Conservation (phyloP, 2,888 invertebrate species). For the Volucella zonaria region DNA sequence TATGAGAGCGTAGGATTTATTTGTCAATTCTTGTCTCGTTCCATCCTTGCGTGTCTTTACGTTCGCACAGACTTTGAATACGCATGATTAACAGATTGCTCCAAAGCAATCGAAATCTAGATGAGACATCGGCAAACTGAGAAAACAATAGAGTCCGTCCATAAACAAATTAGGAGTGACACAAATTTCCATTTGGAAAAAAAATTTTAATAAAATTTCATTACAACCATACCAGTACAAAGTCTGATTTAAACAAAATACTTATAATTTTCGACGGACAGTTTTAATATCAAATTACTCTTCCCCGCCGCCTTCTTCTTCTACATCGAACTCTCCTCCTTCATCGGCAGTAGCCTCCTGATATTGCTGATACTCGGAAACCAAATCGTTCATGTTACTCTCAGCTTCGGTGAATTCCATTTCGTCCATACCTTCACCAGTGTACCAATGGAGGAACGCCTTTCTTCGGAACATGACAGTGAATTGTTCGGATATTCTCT, state of each 20-base stretch:
- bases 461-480: constrained; percentile 98
- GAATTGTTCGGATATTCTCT: constrained; percentile 94
- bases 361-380: constrained; percentile 97
- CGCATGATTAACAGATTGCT: too few species aligned
- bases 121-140: not conserved
- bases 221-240: constrained; percentile 45
- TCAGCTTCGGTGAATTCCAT: constrained; percentile 98
- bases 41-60: too few species aligned
- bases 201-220: not conserved
- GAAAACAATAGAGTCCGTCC: not conserved
- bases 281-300: constrained; percentile 75
- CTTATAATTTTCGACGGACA: constrained; percentile 21
- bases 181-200: not conserved
- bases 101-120: too few species aligned
- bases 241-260: constrained; percentile 30
- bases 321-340: constrained; percentile 91
- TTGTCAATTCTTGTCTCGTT: too few species aligned
- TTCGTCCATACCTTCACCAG: constrained; percentile 98
- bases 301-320: constrained; percentile 82
- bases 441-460: constrained; percentile 99
- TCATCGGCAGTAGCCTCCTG: constrained; percentile 94
- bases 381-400: constrained; percentile 97
- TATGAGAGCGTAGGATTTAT: too few species aligned
- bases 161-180: not conserved
- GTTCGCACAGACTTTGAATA: too few species aligned